These are phyloP conservation scores for Eretmochelys imbricata DNA, from an alignment of 2,113 vertebrate genomes.

Conservation along the genomic window DNA sequence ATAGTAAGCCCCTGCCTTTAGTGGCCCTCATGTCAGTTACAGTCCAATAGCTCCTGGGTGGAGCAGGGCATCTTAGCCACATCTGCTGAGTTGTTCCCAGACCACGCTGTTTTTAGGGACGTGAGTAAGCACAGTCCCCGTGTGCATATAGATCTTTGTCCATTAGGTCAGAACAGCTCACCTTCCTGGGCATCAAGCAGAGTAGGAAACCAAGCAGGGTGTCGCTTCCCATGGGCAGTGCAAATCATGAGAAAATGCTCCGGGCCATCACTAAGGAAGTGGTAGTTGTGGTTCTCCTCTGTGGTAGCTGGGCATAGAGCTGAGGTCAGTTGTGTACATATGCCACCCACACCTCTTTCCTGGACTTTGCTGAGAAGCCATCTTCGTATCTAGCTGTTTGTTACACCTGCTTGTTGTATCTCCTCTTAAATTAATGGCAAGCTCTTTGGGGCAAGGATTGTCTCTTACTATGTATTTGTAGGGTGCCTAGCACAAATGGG, in stretches of 20 bases:
- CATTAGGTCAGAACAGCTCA: neutral
- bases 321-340: neutral
- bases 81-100: neutral
- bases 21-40: neutral
- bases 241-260: neutral
- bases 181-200: neutral
- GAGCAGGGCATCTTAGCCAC: neutral
- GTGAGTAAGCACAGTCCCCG: neutral
- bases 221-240: neutral
- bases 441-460: neutral
- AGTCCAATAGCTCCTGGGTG: neutral
- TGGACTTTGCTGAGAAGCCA: neutral
- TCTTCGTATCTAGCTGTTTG: neutral
- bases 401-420: neutral
- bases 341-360: neutral
- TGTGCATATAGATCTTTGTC: neutral
- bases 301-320: neutral
- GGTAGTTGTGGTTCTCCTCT: neutral
- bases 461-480: neutral
- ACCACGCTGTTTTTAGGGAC: neutral
- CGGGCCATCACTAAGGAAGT: neutral
- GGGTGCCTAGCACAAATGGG: neutral
- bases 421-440: neutral
- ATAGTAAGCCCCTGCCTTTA: neutral
- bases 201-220: neutral